Evolutionary conservation across 1,140 invertebrate genomes (phyloP).

Genomic region (Nephotettix cincticeps): DNA sequence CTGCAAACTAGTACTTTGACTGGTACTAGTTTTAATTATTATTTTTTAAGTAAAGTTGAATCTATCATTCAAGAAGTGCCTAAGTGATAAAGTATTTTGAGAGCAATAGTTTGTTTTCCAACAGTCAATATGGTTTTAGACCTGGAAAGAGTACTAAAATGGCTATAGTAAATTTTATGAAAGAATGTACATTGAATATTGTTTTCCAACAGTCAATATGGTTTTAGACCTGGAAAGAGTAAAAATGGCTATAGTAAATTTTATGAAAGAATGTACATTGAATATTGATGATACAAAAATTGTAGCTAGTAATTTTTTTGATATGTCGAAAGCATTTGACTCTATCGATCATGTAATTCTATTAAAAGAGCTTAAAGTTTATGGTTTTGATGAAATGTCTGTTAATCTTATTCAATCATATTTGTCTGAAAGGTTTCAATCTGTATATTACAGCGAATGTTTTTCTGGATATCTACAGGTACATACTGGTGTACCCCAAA

Average conservation of each 20-base stretch:
- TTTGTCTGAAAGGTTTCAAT: conserved; percentile 1
- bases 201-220: too few relatives aligned
- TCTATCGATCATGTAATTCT: background rate
- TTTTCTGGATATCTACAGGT: background rate
- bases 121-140: conserved; percentile 1
- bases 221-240: too few relatives aligned
- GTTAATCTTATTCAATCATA: background rate
- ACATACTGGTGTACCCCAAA: background rate
- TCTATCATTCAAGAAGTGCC: background rate
- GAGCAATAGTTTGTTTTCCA: background rate
- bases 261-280: too few relatives aligned
- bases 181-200: conserved; percentile 15
- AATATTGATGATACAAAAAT: background rate
- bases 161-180: conserved; percentile 3
- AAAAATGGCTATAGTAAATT: too few relatives aligned
- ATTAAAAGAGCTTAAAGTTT: background rate
- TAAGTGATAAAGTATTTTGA: background rate
- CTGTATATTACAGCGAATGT: background rate
- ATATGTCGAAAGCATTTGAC: conserved; percentile 7
- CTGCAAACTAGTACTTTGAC: background rate
- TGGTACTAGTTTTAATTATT: background rate
- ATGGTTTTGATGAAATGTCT: background rate
- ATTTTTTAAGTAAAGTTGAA: background rate
- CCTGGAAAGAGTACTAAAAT: background rate
- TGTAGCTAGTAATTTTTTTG: background rate